phyloP scores from a whole-genome alignment of 2,797 vertebrate species.

The Phrynocephalus guinanensis region DNA sequence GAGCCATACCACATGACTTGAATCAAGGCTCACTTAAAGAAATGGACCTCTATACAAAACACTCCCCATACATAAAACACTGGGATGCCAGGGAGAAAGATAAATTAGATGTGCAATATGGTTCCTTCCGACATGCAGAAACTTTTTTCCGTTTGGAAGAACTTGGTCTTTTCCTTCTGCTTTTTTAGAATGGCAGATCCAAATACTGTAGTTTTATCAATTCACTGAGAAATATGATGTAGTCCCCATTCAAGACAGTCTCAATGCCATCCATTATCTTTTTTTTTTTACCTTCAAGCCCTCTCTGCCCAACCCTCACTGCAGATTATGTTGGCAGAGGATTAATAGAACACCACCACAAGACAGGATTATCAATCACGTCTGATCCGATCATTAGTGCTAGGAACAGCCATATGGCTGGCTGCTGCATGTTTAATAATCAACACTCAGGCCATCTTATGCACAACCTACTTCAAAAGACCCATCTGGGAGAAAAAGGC shows the following conservation, averaged over 20 bases:
- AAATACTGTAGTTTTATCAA: neutral
- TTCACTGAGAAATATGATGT: neutral
- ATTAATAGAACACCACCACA: slow-evolving; percentile 31
- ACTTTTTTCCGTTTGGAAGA: neutral
- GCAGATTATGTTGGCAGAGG: slow-evolving; percentile 25
- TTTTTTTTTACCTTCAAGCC: slow-evolving; percentile 28
- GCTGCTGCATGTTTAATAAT: slow-evolving; percentile 23
- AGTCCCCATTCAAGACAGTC: neutral
- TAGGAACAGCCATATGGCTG: slow-evolving; percentile 23
- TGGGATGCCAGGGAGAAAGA: neutral
- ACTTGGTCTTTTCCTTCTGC: neutral
- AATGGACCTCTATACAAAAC: neutral
- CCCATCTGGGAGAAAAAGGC: neutral
- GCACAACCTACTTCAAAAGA: neutral
- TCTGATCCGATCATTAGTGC: slow-evolving; percentile 23
- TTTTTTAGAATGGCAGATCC: neutral
- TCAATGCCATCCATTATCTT: neutral
- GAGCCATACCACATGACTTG: neutral
- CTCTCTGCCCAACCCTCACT: neutral
- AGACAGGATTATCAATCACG: slow-evolving; percentile 22
- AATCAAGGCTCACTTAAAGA: neutral
- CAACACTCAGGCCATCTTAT: slow-evolving; percentile 10
- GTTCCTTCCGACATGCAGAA: neutral
- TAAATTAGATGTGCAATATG: neutral
- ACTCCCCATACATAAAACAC: neutral